Conservation (phyloP, 2,888 invertebrate species). For the Entomobrya multifasciata region DNA sequence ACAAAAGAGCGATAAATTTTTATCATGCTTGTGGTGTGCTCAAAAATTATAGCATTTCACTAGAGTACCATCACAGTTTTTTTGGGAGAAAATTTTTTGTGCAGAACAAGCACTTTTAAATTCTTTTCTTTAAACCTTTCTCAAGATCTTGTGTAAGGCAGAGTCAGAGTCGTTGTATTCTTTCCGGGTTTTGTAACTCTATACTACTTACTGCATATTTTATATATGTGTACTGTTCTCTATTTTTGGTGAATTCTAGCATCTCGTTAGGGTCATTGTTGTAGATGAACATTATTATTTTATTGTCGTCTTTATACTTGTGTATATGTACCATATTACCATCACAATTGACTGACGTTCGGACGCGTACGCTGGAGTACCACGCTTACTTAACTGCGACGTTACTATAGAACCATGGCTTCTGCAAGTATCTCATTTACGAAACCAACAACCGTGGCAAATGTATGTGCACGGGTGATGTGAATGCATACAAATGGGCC, state of each 20-base stretch:
- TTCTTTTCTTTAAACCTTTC: slow-evolving; percentile 14
- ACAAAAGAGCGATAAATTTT: slow-evolving; percentile 62
- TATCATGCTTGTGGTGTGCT: slow-evolving; percentile 60
- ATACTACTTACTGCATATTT: neutral
- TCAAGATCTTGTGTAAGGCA: neutral
- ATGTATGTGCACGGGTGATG: slow-evolving; percentile 53
- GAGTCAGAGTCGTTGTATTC: neutral
- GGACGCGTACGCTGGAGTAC: neutral
- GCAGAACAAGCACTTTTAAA: slow-evolving; percentile 46
- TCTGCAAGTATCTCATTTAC: slow-evolving; percentile 63
- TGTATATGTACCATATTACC: neutral
- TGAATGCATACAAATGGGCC: slow-evolving; percentile 64
- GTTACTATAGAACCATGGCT: neutral
- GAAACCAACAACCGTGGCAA: slow-evolving; percentile 63
- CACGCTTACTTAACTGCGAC: neutral
- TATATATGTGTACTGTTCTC: slow-evolving; percentile 12
- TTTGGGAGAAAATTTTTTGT: slow-evolving; percentile 46
- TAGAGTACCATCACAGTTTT: slow-evolving; percentile 31
- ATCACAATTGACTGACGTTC: neutral
- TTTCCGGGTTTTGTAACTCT: slow-evolving; percentile 11
- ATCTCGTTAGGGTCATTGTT: slow-evolving; percentile 63
- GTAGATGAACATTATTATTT: slow-evolving; percentile 56
- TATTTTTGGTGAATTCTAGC: too few relatives aligned
- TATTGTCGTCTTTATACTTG: neutral
- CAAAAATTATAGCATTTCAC: slow-evolving; percentile 57